Conservation (phyloP, 2,888 invertebrate genomes). For the Sicus ferrugineus region DNA sequence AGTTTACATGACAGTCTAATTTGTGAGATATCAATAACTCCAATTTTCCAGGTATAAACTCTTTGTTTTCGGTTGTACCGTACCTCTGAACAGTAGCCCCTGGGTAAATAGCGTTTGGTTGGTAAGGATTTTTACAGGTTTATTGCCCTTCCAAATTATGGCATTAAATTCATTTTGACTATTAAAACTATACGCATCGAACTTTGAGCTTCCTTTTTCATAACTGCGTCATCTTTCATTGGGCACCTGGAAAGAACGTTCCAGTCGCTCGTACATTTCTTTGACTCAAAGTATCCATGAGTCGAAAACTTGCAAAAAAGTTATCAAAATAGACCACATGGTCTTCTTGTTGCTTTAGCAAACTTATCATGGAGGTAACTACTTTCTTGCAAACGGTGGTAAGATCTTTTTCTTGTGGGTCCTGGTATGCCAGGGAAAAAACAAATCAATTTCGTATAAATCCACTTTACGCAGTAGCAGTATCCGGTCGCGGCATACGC, state of each 20-base stretch:
- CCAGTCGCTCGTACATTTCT: conserved; percentile 24
- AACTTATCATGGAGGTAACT: conserved; percentile 9
- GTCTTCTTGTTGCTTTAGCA: conserved; percentile 12
- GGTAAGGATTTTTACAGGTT: conserved; percentile 23
- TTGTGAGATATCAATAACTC: conserved; percentile 15
- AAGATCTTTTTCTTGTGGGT: conserved; percentile 1
- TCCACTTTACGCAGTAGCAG: conserved; percentile 18
- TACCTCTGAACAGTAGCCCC: conserved; percentile 23
- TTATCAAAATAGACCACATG: conserved; percentile 12
- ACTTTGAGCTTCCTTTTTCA: conserved; percentile 19
- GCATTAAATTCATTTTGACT: conserved; percentile 14
- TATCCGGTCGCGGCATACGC: conserved; percentile 9
- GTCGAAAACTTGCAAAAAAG: conserved; percentile 20
- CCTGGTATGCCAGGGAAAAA: not conserved
- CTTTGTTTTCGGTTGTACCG: conserved; percentile 21
- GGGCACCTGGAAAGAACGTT: conserved; percentile 16
- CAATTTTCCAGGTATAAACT: conserved; percentile 9
- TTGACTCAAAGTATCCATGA: conserved; percentile 8
- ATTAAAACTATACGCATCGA: conserved; percentile 17
- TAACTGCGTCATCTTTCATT: conserved; percentile 19
- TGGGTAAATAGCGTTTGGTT: conserved; percentile 9
- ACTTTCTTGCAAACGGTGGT: conserved; percentile 14
- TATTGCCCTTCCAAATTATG: conserved; percentile 22
- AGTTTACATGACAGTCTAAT: conserved; percentile 20
- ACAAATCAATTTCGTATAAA: conserved; percentile 17